Conservation (phyloP, 2,113 vertebrate species). For the Lophura nycthemera region DNA sequence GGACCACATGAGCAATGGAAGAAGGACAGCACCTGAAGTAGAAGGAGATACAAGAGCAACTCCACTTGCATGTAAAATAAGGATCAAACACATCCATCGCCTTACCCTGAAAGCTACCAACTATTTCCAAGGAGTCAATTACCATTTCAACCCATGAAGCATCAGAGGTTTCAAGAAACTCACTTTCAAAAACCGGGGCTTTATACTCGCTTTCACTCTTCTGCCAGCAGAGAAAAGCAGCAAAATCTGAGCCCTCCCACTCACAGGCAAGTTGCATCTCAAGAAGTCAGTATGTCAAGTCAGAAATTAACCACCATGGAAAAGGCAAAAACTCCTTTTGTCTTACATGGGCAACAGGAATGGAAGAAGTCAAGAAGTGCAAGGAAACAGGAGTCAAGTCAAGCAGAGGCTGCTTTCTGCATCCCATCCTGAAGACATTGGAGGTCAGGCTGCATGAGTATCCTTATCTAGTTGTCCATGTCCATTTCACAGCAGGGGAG, state of each 20-base stretch:
- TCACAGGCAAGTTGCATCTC: background rate
- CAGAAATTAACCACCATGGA: rapidly evolving
- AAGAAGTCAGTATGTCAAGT: background rate
- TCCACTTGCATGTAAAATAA: background rate
- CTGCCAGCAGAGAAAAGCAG: background rate
- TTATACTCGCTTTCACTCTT: background rate
- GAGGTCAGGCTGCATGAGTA: too few species aligned
- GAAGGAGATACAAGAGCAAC: background rate
- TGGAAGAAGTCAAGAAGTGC: background rate
- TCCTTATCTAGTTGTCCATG: too few species aligned
- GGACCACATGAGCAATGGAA: background rate
- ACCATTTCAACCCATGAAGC: background rate
- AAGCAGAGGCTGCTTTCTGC: background rate
- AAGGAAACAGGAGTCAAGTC: background rate
- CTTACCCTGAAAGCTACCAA: background rate
- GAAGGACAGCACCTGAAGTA: background rate
- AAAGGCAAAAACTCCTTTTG: background rate
- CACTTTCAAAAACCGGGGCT: background rate
- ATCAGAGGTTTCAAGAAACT: background rate
- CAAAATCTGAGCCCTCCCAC: background rate
- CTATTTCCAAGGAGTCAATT: background rate
- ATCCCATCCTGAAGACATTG: too few species aligned
- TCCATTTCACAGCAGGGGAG: too few species aligned
- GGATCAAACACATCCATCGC: background rate
- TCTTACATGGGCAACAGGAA: background rate